phyloP scores from a whole-genome alignment of 2,888 invertebrate species.

The Oxycera nigricornis region DNA sequence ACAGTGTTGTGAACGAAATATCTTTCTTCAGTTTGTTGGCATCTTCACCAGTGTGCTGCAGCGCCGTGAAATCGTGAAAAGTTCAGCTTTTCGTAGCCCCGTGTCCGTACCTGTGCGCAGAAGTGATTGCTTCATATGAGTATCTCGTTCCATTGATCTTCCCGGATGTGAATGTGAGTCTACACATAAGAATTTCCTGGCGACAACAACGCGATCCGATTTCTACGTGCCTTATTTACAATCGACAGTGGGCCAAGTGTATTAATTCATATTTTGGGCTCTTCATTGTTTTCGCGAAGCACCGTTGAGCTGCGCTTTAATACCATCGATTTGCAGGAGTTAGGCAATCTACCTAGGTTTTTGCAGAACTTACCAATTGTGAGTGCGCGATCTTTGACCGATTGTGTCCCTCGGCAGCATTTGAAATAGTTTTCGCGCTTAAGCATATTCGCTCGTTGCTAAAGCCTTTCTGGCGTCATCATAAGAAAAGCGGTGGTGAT shows the following conservation, averaged over 20 bases:
- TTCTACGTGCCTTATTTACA: background rate
- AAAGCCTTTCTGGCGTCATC: background rate
- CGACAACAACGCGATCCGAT: conserved; percentile 3
- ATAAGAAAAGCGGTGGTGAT: background rate
- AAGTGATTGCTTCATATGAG: conserved; percentile 6
- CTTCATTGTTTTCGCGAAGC: background rate
- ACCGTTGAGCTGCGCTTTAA: background rate
- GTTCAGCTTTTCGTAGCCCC: background rate
- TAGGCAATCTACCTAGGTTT: background rate
- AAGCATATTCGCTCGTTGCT: background rate
- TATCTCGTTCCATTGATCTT: conserved; percentile 10
- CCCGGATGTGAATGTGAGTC: conserved; percentile 23
- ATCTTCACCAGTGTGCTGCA: conserved; percentile 2
- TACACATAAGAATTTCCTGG: background rate
- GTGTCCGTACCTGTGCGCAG: background rate
- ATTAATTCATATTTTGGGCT: background rate
- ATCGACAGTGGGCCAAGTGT: background rate
- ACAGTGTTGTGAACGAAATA: background rate
- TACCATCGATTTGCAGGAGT: background rate
- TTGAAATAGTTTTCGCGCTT: background rate
- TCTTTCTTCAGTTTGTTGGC: background rate
- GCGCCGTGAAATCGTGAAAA: conserved; percentile 30
- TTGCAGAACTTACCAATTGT: conserved; percentile 16
- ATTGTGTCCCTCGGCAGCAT: background rate
- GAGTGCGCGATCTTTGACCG: conserved; percentile 15